Base-by-base conservation (phyloP, 2,888 invertebrate genomes). In the Xanthorhoe designata region DNA sequence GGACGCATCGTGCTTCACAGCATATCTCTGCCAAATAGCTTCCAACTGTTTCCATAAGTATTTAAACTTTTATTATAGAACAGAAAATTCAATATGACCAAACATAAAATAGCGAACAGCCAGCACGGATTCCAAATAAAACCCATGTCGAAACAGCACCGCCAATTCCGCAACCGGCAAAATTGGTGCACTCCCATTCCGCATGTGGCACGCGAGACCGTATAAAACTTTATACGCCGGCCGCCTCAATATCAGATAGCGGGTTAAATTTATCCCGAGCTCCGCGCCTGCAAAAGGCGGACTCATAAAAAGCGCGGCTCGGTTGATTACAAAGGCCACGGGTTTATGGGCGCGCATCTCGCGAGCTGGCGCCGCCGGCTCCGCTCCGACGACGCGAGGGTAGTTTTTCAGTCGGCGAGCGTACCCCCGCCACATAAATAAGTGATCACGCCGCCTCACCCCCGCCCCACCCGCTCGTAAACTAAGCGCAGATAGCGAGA, bases 401-500 rank as follows among this genome's bases (percentile, higher is more conserved):
- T 90, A 91, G 91, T 92, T 92, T 91, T 92, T 90, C 91, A 88
- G 88, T 79, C 86, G 82, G 79, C 84, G 78, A 82, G 82, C 83
- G 75, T 81, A 80, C 83, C 85, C 87, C 87, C 85, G 88, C 86
- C 88, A 89, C 90, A 91, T 91, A 92, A 92, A 92, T 91, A 92
- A 91, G 89, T 86, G 91, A 92, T 91, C 91, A 85, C 87, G 72
- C 73, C 75, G 69, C 80, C 72, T 32, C 47, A 42, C 78, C 75
- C 77, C 73, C 74, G 68, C 73, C 73, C 73, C 76, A 75, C 83
- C 81, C 87, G 87, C 90, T 92, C 92, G 92, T 93, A 92, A 92
- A 92, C 92, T 90, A 89, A 91, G 91, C 90, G 84, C 86, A 91
- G 92, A 93, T 92, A 92, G 91, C 91, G 88, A 88, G 89, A 91